A percentile compares a stretch with the other conserved stretches of the same genome.
These are phyloP conservation scores for Drosophila pseudoobscura DNA, from an alignment of 1,140 invertebrate genomes.

Conservation along the genomic window DNA sequence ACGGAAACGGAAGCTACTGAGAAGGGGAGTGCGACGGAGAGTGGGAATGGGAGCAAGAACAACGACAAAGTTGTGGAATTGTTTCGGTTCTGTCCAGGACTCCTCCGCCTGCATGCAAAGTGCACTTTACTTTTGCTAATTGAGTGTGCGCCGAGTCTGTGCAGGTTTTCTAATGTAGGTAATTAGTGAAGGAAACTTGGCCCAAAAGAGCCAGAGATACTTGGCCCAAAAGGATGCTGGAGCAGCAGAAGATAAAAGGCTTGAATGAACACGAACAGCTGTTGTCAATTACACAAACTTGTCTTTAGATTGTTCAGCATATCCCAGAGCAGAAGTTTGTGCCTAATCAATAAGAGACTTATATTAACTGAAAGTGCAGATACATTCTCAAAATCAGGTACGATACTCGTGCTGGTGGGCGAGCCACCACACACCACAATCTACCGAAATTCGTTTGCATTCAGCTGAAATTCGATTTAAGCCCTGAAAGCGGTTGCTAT, in stretches of 20 bases:
- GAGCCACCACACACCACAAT: background rate
- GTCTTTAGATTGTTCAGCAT: background rate
- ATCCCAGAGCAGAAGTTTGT: background rate
- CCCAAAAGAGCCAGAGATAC: conserved; percentile 41
- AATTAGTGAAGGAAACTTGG: conserved; percentile 63
- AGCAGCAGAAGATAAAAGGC: background rate
- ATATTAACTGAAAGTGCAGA: too few species aligned
- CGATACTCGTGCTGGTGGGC: too few species aligned
- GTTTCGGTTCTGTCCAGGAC: conserved; percentile 14
- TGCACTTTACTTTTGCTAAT: conserved; percentile 73
- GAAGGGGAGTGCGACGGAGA: too few species aligned
- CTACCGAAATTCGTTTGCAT: background rate
- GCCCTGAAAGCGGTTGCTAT: conserved; percentile 40
- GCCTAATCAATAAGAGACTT: too few species aligned
- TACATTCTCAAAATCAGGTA: too few species aligned
- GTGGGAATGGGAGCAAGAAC: background rate
- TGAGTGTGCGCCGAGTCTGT: conserved; percentile 67
- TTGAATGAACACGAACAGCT: background rate
- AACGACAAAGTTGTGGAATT: conserved; percentile 37
- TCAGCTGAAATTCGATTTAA: conserved; percentile 16
- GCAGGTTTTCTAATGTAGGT: conserved; percentile 75
- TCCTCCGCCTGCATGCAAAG: conserved; percentile 49
- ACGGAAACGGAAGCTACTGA: background rate
- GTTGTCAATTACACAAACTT: conserved; percentile 24
- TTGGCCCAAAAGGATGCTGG: conserved; percentile 11